Evolutionary conservation across 2,113 vertebrate genomes (phyloP).

Genomic region (Columba livia): DNA sequence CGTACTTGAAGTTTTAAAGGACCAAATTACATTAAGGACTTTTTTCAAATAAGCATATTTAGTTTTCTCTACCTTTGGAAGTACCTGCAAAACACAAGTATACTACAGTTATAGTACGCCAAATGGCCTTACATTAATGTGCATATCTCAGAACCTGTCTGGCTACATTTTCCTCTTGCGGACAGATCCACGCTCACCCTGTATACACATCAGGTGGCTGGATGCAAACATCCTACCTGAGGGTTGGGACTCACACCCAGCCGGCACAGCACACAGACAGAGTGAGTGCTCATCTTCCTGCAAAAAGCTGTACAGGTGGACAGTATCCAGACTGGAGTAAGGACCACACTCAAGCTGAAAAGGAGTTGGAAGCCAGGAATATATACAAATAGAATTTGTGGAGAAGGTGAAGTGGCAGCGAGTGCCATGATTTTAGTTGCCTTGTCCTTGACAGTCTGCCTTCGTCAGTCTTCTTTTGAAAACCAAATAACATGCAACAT

Average conservation of each 20-base stretch:
- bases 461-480: background rate
- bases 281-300: background rate
- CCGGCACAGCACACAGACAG: background rate
- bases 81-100: background rate
- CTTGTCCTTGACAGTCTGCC: background rate
- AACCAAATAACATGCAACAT: background rate
- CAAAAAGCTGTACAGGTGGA: background rate
- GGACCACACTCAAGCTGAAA: background rate
- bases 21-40: background rate
- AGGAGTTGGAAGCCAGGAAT: background rate
- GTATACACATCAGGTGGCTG: background rate
- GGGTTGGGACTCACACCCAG: background rate
- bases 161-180: background rate
- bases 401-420: background rate
- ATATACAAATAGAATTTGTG: background rate
- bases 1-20: background rate
- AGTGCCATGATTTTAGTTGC: background rate
- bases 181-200: background rate
- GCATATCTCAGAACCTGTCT: background rate
- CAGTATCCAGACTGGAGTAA: background rate
- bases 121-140: background rate
- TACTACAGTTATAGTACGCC: background rate
- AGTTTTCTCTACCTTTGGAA: background rate
- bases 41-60: background rate
- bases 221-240: background rate